Evolutionary conservation across 1,140 invertebrate genomes (phyloP), one percentile per base, ranked within the genome.

Genomic region (Sitodiplosis mosellana): DNA sequence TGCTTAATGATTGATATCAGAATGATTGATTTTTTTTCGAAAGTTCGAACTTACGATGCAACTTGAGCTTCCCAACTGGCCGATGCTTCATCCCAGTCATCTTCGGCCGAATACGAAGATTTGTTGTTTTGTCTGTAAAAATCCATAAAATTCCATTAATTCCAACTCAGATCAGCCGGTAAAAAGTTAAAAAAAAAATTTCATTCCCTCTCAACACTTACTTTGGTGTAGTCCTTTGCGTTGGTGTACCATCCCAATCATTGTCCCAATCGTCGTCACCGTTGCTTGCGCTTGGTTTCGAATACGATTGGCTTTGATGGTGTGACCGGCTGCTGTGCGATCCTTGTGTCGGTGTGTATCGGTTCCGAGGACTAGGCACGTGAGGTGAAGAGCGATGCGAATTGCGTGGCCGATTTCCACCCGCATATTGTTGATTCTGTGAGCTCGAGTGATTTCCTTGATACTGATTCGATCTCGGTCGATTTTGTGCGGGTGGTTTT

Each of bases 401-500:
- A 15, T 53, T 53, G 19, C 54, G 52, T 36, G 53, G 49, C 27
- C 27, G 27, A 27, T 27, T 27, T 27, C 27, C 27, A 3, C 4
- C 3, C 10, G 27, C 27, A 3, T 10, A 27, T 27, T 27, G 27
- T 27, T 27, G 27, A 52, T 55, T 50, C 18, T 53, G 52, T 36
- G 55, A n/a, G n/a, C n/a, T n/a, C n/a, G n/a, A 55, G 20, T 51
- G 47, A 33, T 54, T 52, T 2, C 54, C 52, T 56, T 61, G 38
- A 27, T 27, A 27, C 27, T 27, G 27, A 27, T 49, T 54, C 46
- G 55, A 63, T 51, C 55, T 53, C 59, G 51, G 52, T 61, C 43
- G 66, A 62, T 45, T 27, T 66, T 60, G 33, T 68, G 58, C 4
- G 61, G 61, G 21, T 66, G 69, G 58, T 19, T 69, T 69, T 2